Evolutionary conservation across 2,888 invertebrate species (phyloP).

Genomic region (Acrobasis consociella): DNA sequence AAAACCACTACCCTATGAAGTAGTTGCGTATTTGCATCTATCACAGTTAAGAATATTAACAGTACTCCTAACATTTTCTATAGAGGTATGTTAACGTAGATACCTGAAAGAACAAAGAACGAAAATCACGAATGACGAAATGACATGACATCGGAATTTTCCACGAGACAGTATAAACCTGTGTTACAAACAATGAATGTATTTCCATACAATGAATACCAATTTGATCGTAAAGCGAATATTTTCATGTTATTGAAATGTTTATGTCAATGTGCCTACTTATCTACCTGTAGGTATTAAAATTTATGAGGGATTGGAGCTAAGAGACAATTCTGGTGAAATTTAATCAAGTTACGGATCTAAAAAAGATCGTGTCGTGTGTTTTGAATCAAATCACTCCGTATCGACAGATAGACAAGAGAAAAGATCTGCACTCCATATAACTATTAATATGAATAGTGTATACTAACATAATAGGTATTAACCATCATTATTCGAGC

Average conservation of each 20-base stretch:
- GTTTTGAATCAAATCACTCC: too few species aligned
- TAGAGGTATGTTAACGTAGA: background rate
- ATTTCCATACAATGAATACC: constrained; percentile 13
- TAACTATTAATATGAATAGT: too few species aligned
- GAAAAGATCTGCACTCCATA: too few species aligned
- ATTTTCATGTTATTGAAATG: constrained; percentile 4
- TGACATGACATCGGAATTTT: constrained; percentile 2
- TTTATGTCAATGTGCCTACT: background rate
- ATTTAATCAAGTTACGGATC: too few species aligned
- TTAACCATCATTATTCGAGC: too few species aligned
- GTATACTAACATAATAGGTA: too few species aligned
- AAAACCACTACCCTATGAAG: too few species aligned
- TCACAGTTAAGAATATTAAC: too few species aligned
- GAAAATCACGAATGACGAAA: constrained; percentile 8
- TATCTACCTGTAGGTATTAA: background rate
- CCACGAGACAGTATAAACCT: constrained; percentile 3
- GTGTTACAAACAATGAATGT: constrained; percentile 1
- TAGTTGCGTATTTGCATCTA: too few species aligned
- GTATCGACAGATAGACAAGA: too few species aligned
- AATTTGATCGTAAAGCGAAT: background rate
- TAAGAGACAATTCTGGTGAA: too few species aligned
- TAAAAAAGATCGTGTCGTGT: background rate
- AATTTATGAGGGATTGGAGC: background rate
- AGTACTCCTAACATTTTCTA: too few species aligned
- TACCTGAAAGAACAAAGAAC: constrained; percentile 12